phyloP scores from a whole-genome alignment of 2,797 vertebrate species.

The Chrosomus eos region DNA sequence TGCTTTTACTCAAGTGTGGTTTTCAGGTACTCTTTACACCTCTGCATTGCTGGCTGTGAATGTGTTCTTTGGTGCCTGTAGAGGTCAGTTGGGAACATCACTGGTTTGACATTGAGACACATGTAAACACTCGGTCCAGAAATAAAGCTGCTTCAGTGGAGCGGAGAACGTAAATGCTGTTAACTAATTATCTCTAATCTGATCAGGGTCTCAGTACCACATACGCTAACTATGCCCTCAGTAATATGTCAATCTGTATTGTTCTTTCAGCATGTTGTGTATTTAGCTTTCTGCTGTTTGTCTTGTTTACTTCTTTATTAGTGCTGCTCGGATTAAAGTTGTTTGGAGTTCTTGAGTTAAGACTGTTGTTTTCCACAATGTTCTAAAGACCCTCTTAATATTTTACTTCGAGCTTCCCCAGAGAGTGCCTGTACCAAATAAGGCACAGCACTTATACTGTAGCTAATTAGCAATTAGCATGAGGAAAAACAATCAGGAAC shows the following conservation, averaged over 20 bases:
- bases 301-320: neutral
- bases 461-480: no score
- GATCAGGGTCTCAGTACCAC: conserved; percentile 35
- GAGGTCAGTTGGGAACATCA: neutral
- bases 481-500: no score
- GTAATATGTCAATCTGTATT: neutral
- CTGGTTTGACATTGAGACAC: neutral
- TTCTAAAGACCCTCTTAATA: neutral
- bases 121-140: conserved; percentile 42
- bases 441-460: no score
- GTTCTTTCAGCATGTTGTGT: neutral
- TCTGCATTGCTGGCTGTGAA: neutral
- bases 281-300: neutral
- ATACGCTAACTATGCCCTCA: conserved; percentile 2
- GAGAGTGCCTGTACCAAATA: no score
- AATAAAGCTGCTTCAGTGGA: conserved; percentile 40
- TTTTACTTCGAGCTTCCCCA: no score
- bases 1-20: no score
- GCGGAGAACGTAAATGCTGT: conserved; percentile 26
- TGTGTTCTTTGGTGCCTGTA: neutral
- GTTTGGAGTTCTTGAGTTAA: neutral
- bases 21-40: no score
- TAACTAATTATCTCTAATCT: conserved; percentile 56
- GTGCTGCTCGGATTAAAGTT: neutral
- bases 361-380: neutral